These are phyloP conservation scores for Metopolophium dirhodum DNA, from an alignment of 1,140 invertebrate genomes.

Conservation along the genomic window DNA sequence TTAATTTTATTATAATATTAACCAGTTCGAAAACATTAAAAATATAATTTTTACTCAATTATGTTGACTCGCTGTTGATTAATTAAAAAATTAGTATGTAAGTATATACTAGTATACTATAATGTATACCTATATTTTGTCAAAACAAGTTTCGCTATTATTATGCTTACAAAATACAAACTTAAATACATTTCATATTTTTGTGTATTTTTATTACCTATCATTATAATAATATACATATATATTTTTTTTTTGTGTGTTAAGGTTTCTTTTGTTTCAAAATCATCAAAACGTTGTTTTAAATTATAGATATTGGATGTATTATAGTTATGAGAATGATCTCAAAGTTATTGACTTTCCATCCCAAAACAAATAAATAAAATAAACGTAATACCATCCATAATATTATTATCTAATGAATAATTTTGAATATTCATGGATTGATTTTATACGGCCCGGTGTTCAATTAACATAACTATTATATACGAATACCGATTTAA, in stretches of 20 bases:
- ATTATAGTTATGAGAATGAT: neutral
- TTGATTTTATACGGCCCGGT: neutral
- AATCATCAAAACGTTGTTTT: neutral
- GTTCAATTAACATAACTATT: neutral
- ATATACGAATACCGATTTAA: neutral
- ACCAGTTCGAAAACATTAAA: slow-evolving; percentile 11
- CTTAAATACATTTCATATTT: neutral
- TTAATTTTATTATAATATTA: neutral
- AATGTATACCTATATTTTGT: neutral
- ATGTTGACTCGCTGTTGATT: neutral
- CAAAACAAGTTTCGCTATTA: neutral
- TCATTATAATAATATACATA: neutral
- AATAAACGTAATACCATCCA: neutral
- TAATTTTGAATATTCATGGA: neutral
- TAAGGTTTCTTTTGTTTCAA: neutral
- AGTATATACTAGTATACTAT: neutral
- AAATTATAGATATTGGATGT: neutral
- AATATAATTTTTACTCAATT: neutral
- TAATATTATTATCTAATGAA: neutral
- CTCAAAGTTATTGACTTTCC: neutral
- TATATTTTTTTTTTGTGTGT: neutral
- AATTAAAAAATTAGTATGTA: neutral
- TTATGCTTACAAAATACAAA: neutral
- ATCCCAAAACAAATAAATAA: neutral
- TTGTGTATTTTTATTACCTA: neutral